Base-by-base conservation (phyloP, 2,888 invertebrate genomes). In the Marasmarcha lunaedactyla region DNA sequence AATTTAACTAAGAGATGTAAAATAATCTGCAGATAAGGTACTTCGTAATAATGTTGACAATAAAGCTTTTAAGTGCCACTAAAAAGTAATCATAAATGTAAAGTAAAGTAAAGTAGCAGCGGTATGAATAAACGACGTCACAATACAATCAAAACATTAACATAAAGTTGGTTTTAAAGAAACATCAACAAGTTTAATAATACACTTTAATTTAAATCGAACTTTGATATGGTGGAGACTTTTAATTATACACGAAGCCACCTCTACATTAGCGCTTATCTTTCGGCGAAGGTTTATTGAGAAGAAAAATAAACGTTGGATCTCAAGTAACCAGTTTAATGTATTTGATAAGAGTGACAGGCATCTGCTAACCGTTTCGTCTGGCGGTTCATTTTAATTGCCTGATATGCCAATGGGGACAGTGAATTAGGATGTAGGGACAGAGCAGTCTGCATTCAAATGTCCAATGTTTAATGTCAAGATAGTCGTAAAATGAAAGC, bases 311-410 rank as follows among this genome's bases (percentile, higher is more conserved):
- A 70, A 74, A 72, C 65, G 70, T 71, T 71, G 65, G 65, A 71
- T 57, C 64, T 68, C 63, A 30, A 70, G 69, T 66, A 70, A 62
- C 70, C 68, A 70, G 69, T 77, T 79, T 78, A 79, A 81, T 79
- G 81, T 74, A 71, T 79, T 74, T 78, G 81, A 81, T 83, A 83
- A 81, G 67, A 72, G 59, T 76, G 81, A 79, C 78, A 71, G 77
- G 63, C 77, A 70, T 72, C 76, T 76, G 78, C 72, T 73, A 71
- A 74, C 77, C 61, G 74, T 71, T 20, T 20, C 67, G 54, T 55
- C 50, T 52, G 54, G 51, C 54, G 57, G 63, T 63, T 57, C 58
- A 59, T 59, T 76, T 79, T 81, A 81, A 83, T 79, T 81, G 78
- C 76, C 64, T 64, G 77, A 76, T 78, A 76, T 60, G 59, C 66